Evolutionary conservation across 1,140 invertebrate genomes (phyloP).

Genomic region (Thalassaphorura encarpata): DNA sequence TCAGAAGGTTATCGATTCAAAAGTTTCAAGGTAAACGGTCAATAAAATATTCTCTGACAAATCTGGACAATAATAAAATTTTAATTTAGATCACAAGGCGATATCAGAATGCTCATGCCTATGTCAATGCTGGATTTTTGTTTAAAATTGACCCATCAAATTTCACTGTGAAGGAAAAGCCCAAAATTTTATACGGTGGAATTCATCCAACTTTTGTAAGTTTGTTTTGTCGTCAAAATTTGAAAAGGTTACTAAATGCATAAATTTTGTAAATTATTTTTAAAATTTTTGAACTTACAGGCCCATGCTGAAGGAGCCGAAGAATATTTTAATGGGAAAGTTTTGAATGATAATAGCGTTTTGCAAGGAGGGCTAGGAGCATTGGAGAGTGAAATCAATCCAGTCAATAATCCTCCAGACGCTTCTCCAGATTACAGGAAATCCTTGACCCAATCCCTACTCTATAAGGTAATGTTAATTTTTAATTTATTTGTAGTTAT

Average conservation of each 20-base stretch:
- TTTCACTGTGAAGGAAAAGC: constrained; percentile 41
- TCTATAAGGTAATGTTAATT: constrained; percentile 56
- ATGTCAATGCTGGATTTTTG: constrained; percentile 39
- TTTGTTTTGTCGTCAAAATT: no score
- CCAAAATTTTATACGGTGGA: constrained; percentile 56
- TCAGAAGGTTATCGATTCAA: constrained; percentile 12
- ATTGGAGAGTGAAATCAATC: constrained; percentile 50
- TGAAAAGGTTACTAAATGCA: background rate
- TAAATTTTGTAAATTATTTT: background rate
- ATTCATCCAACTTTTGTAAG: constrained; percentile 53
- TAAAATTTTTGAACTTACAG: constrained; percentile 2
- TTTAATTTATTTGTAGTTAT: background rate
- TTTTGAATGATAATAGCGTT: constrained; percentile 40
- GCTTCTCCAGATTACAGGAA: constrained; percentile 54
- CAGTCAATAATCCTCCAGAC: constrained; percentile 43
- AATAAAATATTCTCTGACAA: background rate
- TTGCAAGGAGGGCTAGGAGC: constrained; percentile 47
- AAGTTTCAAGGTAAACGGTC: no score
- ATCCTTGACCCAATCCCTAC: constrained; percentile 50
- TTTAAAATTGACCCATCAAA: constrained; percentile 33
- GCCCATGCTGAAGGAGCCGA: constrained; percentile 58
- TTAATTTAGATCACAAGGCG: constrained; percentile 32
- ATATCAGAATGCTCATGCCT: constrained; percentile 37
- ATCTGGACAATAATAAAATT: no score
- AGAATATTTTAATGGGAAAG: constrained; percentile 48